These are phyloP conservation scores for Mamestra brassicae DNA, from an alignment of 2,888 invertebrate species.

Conservation along the genomic window DNA sequence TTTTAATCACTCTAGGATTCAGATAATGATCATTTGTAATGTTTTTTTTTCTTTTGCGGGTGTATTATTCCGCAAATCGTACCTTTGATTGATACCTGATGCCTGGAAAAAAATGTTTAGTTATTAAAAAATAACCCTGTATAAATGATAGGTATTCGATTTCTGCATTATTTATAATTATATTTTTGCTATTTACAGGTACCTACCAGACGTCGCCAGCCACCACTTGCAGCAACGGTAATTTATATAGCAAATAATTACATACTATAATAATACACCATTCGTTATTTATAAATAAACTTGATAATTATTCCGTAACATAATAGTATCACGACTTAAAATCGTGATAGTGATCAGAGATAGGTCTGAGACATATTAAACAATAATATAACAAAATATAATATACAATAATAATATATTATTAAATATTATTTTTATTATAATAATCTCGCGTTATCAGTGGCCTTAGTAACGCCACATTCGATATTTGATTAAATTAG, in stretches of 20 bases:
- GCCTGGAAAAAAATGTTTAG: no score
- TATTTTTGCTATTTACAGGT: constrained; percentile 70
- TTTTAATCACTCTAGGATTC: not conserved
- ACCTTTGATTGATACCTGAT: no score
- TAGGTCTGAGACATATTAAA: constrained; percentile 16
- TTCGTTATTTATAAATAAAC: constrained; percentile 16
- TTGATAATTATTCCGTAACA: constrained; percentile 8
- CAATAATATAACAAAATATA: not conserved
- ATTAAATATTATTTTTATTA: constrained; percentile 8
- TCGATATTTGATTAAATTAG: constrained; percentile 33
- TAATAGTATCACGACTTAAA: constrained; percentile 23
- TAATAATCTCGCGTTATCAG: constrained; percentile 25
- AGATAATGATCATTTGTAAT: not conserved
- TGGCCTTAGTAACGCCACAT: constrained; percentile 45
- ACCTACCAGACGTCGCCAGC: constrained; percentile 53
- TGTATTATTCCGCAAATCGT: no score
- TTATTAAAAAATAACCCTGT: no score
- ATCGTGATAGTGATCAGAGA: constrained; percentile 12
- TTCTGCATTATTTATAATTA: not conserved
- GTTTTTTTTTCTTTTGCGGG: no score
- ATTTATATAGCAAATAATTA: constrained; percentile 58
- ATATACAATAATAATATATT: not conserved
- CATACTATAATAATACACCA: constrained; percentile 6
- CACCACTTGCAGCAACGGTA: constrained; percentile 83
- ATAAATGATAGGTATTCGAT: not conserved